phyloP scores from a whole-genome alignment of 1,140 invertebrate species.

The Formica exsecta region DNA sequence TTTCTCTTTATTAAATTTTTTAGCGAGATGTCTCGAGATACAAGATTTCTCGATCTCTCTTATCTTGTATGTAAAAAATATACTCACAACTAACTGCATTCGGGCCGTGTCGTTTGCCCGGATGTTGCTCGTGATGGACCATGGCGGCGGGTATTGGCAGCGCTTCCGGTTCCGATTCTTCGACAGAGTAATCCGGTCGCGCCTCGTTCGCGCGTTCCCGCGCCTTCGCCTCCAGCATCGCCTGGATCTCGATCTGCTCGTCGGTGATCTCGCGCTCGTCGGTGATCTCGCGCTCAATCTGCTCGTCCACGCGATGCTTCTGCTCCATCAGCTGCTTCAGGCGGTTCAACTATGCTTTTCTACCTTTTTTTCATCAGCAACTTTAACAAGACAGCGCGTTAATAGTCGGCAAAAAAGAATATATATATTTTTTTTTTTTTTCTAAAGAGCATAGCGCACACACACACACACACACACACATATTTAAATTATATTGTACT shows the following conservation, averaged over 20 bases:
- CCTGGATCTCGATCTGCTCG: constrained; percentile 78
- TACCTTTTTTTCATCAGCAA: too few species aligned
- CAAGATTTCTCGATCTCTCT: too few species aligned
- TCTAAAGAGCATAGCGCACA: too few species aligned
- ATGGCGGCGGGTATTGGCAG: constrained; percentile 79
- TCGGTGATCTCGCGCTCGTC: constrained; percentile 80
- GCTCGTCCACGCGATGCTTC: constrained; percentile 76
- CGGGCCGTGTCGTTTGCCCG: constrained; percentile 76
- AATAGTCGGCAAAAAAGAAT: not conserved
- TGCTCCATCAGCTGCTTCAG: constrained; percentile 76
- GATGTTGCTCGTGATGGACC: constrained; percentile 73
- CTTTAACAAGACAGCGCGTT: too few species aligned
- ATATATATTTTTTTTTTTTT: too few species aligned
- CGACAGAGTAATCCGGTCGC: constrained; percentile 49
- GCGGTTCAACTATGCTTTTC: constrained; percentile 58
- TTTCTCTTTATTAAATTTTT: too few species aligned
- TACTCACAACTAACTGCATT: constrained; percentile 83
- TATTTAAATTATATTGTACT: constrained; percentile 31
- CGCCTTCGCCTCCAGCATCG: constrained; percentile 72
- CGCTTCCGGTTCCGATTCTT: constrained; percentile 70
- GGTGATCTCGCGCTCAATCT: constrained; percentile 75
- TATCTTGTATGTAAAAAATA: too few species aligned
- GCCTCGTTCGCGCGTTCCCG: constrained; percentile 55
- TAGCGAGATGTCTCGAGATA: too few species aligned
- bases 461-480: too few species aligned